Evolutionary conservation across 2,888 invertebrate genomes (phyloP), one percentile per base, ranked within the genome.

Genomic region (Isoperla grammatica): DNA sequence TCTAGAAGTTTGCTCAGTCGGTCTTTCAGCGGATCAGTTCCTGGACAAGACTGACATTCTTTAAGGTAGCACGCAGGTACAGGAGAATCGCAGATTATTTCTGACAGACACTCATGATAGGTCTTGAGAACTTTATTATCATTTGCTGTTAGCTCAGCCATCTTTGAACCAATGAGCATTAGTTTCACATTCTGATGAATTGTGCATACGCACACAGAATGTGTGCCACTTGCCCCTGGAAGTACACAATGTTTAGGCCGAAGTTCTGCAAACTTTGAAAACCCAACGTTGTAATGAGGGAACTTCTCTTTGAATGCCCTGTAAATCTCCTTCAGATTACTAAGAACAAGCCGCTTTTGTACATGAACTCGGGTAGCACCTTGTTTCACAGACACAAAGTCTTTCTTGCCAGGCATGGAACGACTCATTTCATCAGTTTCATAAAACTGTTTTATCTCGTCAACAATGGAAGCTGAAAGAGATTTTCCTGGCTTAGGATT

Each of bases 381-480:
- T n/a, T n/a, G n/a, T n/a, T n/a, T n/a, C n/a, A n/a, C n/a, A n/a
- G n/a, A n/a, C n/a, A n/a, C n/a, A n/a, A n/a, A n/a, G n/a, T n/a
- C n/a, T n/a, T n/a, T n/a, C n/a, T n/a, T n/a, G n/a, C n/a, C n/a
- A n/a, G n/a, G n/a, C n/a, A n/a, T n/a, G n/a, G n/a, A n/a, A n/a
- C n/a, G n/a, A n/a, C n/a, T n/a, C n/a, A n/a, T n/a, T 9, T 61
- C 62, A 56, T 62, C 64, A 15, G 42, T 37, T 19, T 61, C 37
- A 39, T 62, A 61, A 56, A 64, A 62, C 6, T 19, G 35, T 39
- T 49, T 19, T 13, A 62, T 50, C 35, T 23, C 11, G 20, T 45
- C 35, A 22, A 20, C 56, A 29, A 42, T 48, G 20, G 22, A 22
- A n/a, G 17, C n/a, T 20, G 29, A 9, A 13, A 60, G 23, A 13